Evolutionary conservation across 2,888 invertebrate genomes (phyloP).

Genomic region (Protophormia terraenovae): DNA sequence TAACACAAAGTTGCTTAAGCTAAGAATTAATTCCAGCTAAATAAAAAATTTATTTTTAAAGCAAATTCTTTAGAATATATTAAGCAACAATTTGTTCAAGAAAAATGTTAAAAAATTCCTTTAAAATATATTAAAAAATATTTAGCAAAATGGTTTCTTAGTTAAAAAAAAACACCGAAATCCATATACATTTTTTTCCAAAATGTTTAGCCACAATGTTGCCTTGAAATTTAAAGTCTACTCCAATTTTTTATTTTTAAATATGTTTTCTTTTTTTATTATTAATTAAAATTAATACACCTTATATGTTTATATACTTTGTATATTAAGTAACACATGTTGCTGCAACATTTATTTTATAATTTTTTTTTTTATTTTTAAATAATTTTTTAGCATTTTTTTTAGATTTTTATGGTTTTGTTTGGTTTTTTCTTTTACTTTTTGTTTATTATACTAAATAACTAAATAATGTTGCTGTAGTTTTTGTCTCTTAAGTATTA

Average conservation of each 20-base stretch:
- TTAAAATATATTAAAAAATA: not conserved
- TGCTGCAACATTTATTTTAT: slow-evolving; percentile 44
- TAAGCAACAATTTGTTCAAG: too few species aligned
- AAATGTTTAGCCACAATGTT: not conserved
- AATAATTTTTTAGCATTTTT: slow-evolving; percentile 46
- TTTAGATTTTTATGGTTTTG: not conserved
- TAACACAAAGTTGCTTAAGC: too few species aligned
- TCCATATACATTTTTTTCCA: not conserved
- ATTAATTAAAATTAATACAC: not conserved
- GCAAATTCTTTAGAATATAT: too few species aligned
- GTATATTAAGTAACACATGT: slow-evolving; percentile 39
- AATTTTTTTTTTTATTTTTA: slow-evolving; percentile 15
- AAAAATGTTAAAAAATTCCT: too few species aligned
- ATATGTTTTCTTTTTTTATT: not conserved
- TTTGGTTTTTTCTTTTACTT: slow-evolving; percentile 23
- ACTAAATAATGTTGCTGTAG: slow-evolving; percentile 52
- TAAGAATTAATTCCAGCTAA: too few species aligned
- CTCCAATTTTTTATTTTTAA: not conserved
- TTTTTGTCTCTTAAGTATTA: slow-evolving; percentile 41
- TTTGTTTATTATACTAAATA: slow-evolving; percentile 31
- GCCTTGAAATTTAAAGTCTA: not conserved
- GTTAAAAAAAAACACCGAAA: too few species aligned
- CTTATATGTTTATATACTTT: slow-evolving; percentile 18
- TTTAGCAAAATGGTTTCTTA: too few species aligned
- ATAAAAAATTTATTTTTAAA: too few species aligned